Evolutionary conservation across 1,140 invertebrate genomes (phyloP), one percentile per base, ranked within the genome.

Genomic region (Penaeus indicus): DNA sequence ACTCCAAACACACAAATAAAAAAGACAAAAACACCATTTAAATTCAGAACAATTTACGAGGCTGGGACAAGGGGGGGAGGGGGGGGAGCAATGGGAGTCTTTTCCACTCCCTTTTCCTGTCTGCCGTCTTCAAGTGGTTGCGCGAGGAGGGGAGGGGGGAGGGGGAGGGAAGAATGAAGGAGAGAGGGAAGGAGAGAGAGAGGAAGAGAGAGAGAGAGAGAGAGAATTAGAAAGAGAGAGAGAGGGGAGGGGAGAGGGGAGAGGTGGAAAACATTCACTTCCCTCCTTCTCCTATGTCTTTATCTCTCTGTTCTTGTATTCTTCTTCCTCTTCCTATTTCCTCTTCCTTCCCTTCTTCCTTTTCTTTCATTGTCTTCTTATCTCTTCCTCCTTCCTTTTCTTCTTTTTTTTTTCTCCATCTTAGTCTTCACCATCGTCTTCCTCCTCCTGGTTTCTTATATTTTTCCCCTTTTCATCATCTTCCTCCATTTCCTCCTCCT

Each of bases 51-150:
- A 86, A 86, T 86, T 86, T 86, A 86, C 85, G 85, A 86, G 77
- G 42, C 32, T 42, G 38, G 85, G 67, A 75, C 79, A 75, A 86
- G 79, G 85, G 47, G 47, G 47, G 47, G 47, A 54, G 47, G 47
- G 47, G 47, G 84, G 84, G 85, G 21, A 86, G 77, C 85, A 86
- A 86, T 86, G 85, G 80, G 77, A 62, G 42, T 69, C 85, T 86
- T 86, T 67, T 86, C 85, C 85, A 86, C 85, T 86, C 85, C 85
- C 85, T 86, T 86, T 86, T 86, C 85, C 85, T 86, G 85, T 86
- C 78, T 80, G 85, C 27, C 22, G 77, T 86, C 61, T 78, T 86
- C 85, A 86, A 86, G 85, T 81, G 85, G 61, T 79, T 77, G 62
- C 22, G 11, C 25, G 62, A 42, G 72, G 25, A 22, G 77, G 72